Evolutionary conservation across 2,797 vertebrate species (phyloP).

Genomic region (Otolemur crassicaudatus): DNA sequence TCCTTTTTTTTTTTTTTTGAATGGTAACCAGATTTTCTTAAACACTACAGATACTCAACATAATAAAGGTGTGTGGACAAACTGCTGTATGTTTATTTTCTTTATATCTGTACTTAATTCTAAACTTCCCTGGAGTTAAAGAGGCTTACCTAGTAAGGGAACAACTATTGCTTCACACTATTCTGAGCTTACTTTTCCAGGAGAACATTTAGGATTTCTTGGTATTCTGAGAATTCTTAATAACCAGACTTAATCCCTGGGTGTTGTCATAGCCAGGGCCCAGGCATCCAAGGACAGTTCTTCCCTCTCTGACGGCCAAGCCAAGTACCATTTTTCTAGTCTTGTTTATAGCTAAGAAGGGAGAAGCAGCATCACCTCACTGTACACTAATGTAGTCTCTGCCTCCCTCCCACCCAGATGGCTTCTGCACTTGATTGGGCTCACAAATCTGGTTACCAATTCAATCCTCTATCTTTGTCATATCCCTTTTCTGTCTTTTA

Average conservation of each 20-base stretch:
- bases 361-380: background rate
- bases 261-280: background rate
- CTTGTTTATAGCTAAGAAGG: background rate
- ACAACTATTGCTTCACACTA: background rate
- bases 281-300: no score
- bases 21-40: background rate
- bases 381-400: background rate
- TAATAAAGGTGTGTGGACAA: background rate
- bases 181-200: background rate
- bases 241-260: background rate
- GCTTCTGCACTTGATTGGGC: background rate
- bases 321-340: no score
- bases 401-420: no score
- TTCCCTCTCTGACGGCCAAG: background rate
- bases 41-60: background rate
- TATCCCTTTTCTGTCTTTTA: background rate
- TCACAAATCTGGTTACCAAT: background rate
- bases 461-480: background rate
- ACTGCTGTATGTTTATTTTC: background rate
- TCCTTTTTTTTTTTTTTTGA: no score
- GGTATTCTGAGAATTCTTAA: background rate
- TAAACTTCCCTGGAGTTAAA: background rate
- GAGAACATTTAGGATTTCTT: background rate
- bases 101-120: background rate
- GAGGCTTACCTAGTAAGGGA: background rate